Conservation (phyloP, 2,113 vertebrate genomes). For the Coptodon rendalli region DNA sequence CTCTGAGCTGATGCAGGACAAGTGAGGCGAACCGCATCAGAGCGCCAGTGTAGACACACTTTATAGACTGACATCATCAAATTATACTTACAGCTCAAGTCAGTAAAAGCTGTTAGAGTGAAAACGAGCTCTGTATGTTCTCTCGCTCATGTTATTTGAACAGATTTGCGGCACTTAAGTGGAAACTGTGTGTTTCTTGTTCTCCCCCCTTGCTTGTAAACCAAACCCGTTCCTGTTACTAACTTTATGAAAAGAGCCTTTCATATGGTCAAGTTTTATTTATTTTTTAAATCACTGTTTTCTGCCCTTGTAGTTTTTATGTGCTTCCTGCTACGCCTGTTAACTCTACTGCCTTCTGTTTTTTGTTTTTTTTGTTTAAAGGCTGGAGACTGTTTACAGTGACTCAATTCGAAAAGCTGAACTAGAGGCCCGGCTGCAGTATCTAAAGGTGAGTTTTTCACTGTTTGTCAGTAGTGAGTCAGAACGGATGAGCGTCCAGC, state of each 20-base stretch:
- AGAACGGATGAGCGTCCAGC: not conserved
- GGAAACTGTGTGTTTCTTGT: slow-evolving; percentile 36
- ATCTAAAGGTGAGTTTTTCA: slow-evolving; percentile 80
- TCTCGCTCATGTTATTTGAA: not conserved
- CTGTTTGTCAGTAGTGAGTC: not conserved
- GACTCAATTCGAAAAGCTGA: slow-evolving; percentile 86
- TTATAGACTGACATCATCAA: slow-evolving; percentile 29
- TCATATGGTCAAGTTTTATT: not conserved
- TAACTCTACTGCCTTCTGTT: slow-evolving; percentile 9
- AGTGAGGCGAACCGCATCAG: slow-evolving; percentile 35
- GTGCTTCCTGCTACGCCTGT: slow-evolving; percentile 12
- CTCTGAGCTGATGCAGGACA: not conserved
- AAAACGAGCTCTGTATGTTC: slow-evolving; percentile 1
- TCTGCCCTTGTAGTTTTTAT: not conserved
- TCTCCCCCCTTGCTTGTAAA: slow-evolving; percentile 7
- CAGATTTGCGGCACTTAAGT: not conserved
- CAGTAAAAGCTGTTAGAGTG: not conserved
- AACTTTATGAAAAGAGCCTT: slow-evolving; percentile 29
- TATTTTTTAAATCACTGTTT: not conserved
- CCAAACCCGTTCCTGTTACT: not conserved
- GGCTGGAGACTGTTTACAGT: slow-evolving; percentile 88
- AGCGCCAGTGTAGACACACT: not conserved
- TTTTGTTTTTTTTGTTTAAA: slow-evolving; percentile 49
- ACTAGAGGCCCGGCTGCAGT: slow-evolving; percentile 89
- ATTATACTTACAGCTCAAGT: not conserved